Base-by-base conservation (phyloP, 2,888 invertebrate species). In the Myopa testacea region DNA sequence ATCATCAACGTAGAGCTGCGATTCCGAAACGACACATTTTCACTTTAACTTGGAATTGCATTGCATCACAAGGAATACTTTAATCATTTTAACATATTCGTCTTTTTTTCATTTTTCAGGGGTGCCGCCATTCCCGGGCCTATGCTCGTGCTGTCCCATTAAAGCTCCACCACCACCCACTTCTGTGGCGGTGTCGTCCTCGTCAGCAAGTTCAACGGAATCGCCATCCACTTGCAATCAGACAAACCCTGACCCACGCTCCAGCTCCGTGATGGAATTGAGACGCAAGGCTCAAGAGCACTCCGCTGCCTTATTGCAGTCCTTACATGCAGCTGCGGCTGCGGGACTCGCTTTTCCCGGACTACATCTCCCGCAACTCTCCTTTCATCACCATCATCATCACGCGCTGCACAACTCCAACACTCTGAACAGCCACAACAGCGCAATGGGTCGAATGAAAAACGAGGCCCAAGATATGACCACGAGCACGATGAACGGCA, bases 281-380 rank as follows among this genome's bases (percentile, higher is more conserved):
- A 91, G 98, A 8, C 93, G 98, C 75, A 97, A 97, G 88, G 98
- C 98, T 1, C 96, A 98, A 89, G 98, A 98, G 87, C 98, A 98
- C 89, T 96, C 97, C 0, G 97, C 98, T 1, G 97, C 97, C 0
- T 90, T 96, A 38, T 89, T 95, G 74, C 95, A 95, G 86, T 93
- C 93, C 58, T 89, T 95, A 70, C 94, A 95, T 83, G 83, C 90
- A 88, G 86, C 89, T 88, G 88, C 93, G 89, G 83, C 91, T 88
- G 82, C 87, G 81, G 84, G 89, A 1, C 86, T 86, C 84, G 91
- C 83, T 78, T 91, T 84, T 87, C 91, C 86, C 68, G 91, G 91
- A 78, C 80, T 91, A 81, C 88, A 91, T 84, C 85, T 91, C 86
- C 87, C 90, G 81, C 88, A 90, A 68, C 84, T 90, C 34, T 89